These are phyloP conservation scores for Sebastes matsubarae DNA, from an alignment of 2,797 vertebrate genomes.

Conservation along the genomic window DNA sequence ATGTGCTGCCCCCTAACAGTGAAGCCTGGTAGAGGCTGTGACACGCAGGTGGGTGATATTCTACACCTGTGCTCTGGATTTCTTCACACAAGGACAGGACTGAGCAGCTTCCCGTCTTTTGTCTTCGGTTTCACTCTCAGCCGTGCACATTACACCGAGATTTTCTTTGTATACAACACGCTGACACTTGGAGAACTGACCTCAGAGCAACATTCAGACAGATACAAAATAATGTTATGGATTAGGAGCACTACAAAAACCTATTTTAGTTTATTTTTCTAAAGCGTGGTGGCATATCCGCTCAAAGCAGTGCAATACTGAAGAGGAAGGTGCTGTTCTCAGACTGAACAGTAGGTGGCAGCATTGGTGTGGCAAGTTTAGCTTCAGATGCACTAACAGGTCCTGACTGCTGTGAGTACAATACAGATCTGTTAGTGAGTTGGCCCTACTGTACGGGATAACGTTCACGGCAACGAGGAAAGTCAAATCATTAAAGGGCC, in stretches of 20 bases:
- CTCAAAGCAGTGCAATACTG: background rate
- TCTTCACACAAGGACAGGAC: slow-evolving; percentile 16
- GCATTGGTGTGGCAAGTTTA: slow-evolving; percentile 17
- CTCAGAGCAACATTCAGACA: background rate
- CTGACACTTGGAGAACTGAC: background rate
- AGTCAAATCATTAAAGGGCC: background rate
- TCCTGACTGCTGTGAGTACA: background rate
- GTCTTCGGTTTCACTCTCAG: background rate
- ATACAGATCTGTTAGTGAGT: background rate
- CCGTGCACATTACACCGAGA: slow-evolving; percentile 17
- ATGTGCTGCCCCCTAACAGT: slow-evolving; percentile 27
- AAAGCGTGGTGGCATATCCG: background rate
- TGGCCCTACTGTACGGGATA: background rate
- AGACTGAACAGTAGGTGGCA: slow-evolving; percentile 67
- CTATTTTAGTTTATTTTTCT: background rate
- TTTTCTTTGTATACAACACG: slow-evolving; percentile 5
- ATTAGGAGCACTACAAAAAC: background rate
- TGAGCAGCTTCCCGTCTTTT: slow-evolving; percentile 10
- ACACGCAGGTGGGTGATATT: slow-evolving; percentile 57
- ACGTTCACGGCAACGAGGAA: background rate
- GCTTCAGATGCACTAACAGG: background rate
- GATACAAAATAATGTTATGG: background rate
- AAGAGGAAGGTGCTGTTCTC: slow-evolving; percentile 25
- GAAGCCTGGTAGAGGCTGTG: slow-evolving; percentile 4
- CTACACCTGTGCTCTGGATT: slow-evolving; percentile 53